phyloP scores from a whole-genome alignment of 2,797 vertebrate species.

The Hoplostethus atlanticus region DNA sequence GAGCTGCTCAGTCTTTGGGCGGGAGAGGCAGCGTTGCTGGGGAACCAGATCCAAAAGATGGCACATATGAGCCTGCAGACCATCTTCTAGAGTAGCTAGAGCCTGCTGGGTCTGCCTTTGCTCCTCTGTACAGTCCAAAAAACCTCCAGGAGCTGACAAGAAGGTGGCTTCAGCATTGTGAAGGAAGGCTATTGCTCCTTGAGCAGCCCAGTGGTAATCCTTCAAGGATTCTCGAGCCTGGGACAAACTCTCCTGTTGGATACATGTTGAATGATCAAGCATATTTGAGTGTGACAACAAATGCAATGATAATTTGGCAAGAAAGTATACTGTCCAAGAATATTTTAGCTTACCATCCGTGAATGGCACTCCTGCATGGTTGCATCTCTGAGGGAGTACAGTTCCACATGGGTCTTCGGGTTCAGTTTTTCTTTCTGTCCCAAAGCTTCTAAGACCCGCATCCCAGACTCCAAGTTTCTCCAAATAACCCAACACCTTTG shows the following conservation, averaged over 20 bases:
- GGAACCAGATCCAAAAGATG: constrained; percentile 80
- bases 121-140: constrained; percentile 76
- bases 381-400: constrained; percentile 71
- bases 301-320: neutral
- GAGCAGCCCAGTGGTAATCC: constrained; percentile 81
- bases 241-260: constrained; percentile 83
- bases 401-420: constrained; percentile 59
- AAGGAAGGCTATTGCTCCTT: constrained; percentile 76
- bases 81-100: constrained; percentile 76
- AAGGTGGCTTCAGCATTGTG: constrained; percentile 80
- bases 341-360: constrained; percentile 83
- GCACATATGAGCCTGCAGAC: constrained; percentile 79
- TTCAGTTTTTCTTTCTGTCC: constrained; percentile 56
- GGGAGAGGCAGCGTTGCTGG: constrained; percentile 73
- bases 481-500: constrained; percentile 83
- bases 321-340: neutral
- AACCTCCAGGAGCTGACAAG: constrained; percentile 69
- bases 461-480: constrained; percentile 82
- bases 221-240: constrained; percentile 82
- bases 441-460: constrained; percentile 79
- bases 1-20: constrained; percentile 73
- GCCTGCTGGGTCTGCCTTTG: constrained; percentile 67
- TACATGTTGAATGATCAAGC: constrained; percentile 12
- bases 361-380: constrained; percentile 77
- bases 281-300: constrained; percentile 12